Base-by-base conservation (phyloP, 2,113 vertebrate genomes). In the Indicator indicator region DNA sequence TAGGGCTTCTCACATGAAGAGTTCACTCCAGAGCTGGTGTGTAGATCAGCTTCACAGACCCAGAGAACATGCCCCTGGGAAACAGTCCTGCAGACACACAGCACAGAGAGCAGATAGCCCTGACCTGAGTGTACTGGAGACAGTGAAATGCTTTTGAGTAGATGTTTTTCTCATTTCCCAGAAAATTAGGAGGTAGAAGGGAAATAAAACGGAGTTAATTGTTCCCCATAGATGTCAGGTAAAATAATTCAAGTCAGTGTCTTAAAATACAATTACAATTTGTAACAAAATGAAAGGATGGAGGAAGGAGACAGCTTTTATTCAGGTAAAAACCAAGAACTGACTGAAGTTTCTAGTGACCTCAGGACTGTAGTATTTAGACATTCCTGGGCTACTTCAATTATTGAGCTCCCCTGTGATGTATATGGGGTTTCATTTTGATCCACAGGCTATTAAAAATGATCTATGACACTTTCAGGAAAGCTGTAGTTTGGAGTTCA, bases 331-430 rank as follows among this genome's bases (percentile, higher is more conserved):
- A 95, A 44, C 13, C 46, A 36, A 85, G 38, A 71, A 85, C 28
- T 80, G 56, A 88, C 80, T 36, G 58, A 95, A 95, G 58, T 48
- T 92, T 77, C 46, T 30, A 68, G 56, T 75, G 82, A 89, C 52
- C 78, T 95, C 82, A 89, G 12, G 75, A 83, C 65, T 77, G 52
- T 32, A 60, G 30, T 68, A 86, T 85, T 89, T 78, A 75, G 72
- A 91, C 79, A 93, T 95, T 96, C 58, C 82, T 15, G 13, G 89
- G 84, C 94, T 75, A 72, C 85, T 94, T 95, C 91, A 94, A 95
- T 96, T 94, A 95, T 65, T 91, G 87, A 96, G 88, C 72, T 95
- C 69, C 68, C 48, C 33, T 81, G 85, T 92, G 88, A 97, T 80
- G 72, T 72, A 94, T 94, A 88, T 64, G 64, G 73, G 74, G 75